Base-by-base conservation (phyloP, 2,888 invertebrate genomes). In the Plebejus melissa region DNA sequence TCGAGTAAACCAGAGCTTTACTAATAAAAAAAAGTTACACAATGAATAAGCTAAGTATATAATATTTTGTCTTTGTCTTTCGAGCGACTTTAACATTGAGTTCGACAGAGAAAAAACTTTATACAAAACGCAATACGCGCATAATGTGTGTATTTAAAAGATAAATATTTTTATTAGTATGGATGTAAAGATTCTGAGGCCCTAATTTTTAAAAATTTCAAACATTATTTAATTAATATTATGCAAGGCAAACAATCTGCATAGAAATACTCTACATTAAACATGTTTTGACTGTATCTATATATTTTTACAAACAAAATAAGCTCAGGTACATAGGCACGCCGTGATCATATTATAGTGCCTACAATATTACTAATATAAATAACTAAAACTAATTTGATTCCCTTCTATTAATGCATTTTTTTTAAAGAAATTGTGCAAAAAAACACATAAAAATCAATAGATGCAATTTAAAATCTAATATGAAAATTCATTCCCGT, bases 351-450 rank as follows among this genome's bases (percentile, higher is more conserved):
- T 28, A 65, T 32, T 28, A 65, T 32, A 28, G 65, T 36, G 65
- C 65, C 65, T 65, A 65, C 36, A 36, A 32, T 65, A 11, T 32
- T 1, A 65, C 32, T 36, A 36, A 36, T 65, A 65, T 65, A 65
- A 65, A 65, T 65, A 7, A 65, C 32, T 65, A 65, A 13, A 65
- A 36, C 28, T 65, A 32, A 65, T 36, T 65, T 65, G 65, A 65
- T 65, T 65, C 32, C 65, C 32, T 13, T 65, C 36, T 36, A 65
- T 13, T 60, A 65, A 65, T 65, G 36, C 32, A 65, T 13, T 32
- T 32, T 65, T 32, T 36, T 4, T 13, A 32, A 32, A 54, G 11
- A 32, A 65, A 36, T 65, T 32, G 32, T 65, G 65, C 65, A 65
- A 65, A 65, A 65, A 60, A 7, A 11, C 32, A 65, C 65, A 11